These are phyloP conservation scores for Rotaria socialis DNA, from an alignment of 2,888 invertebrate genomes.

Conservation along the genomic window DNA sequence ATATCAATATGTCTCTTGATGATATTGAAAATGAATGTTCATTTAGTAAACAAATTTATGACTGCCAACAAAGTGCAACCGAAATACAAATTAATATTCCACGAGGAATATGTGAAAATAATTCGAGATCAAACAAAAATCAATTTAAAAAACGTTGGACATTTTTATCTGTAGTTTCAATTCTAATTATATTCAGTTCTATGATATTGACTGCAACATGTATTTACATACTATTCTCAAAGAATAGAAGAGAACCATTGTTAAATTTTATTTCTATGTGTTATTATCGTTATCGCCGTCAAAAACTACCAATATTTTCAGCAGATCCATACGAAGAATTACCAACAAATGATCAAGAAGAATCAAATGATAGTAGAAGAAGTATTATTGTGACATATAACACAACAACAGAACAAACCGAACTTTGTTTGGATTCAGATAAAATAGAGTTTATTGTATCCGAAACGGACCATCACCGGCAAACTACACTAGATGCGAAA, in stretches of 20 bases:
- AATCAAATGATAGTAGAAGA: background rate
- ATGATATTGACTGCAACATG: background rate
- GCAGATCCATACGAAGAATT: background rate
- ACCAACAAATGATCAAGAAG: background rate
- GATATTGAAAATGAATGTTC: background rate
- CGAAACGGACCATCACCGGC: background rate
- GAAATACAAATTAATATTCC: conserved; percentile 6
- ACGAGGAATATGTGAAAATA: background rate
- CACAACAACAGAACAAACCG: background rate
- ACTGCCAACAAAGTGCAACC: background rate
- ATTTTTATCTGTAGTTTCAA: too few species aligned
- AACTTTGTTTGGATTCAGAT: background rate
- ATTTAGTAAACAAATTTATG: background rate
- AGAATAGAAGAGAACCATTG: background rate
- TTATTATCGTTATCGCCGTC: background rate
- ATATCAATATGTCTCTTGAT: background rate
- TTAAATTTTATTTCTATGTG: background rate
- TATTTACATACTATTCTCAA: background rate
- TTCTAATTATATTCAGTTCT: background rate
- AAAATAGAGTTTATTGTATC: background rate
- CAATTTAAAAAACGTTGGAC: background rate
- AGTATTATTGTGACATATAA: background rate
- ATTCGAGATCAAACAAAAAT: background rate
- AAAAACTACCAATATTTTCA: background rate
- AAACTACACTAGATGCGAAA: background rate